Percentiles rank a stretch among this genome's conserved stretches.
These are phyloP conservation scores for Lacerta viridis DNA, from an alignment of 2,797 vertebrate species.

Conservation along the genomic window DNA sequence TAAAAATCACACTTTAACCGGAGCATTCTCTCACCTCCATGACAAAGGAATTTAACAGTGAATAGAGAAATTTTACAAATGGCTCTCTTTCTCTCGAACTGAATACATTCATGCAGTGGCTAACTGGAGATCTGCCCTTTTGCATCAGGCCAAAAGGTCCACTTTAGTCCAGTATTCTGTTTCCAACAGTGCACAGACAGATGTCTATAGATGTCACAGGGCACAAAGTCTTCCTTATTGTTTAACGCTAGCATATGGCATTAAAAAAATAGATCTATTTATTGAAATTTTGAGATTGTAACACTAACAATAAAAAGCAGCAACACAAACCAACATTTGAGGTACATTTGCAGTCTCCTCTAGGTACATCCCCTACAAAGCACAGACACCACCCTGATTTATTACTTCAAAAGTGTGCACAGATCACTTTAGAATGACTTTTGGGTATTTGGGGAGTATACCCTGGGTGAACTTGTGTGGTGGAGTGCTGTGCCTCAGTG, in stretches of 20 bases:
- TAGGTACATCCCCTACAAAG: too few relatives aligned
- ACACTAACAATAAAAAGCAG: too few relatives aligned
- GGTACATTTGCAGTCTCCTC: too few relatives aligned
- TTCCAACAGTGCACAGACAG: neutral
- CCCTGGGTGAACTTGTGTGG: too few relatives aligned
- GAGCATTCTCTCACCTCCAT: neutral
- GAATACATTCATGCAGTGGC: neutral
- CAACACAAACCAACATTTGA: too few relatives aligned
- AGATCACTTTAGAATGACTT: too few relatives aligned
- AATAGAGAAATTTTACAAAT: neutral
- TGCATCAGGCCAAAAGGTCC: neutral
- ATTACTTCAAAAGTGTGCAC: too few relatives aligned
- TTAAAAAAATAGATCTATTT: too few relatives aligned
- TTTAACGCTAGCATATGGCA: neutral
- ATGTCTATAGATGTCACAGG: neutral
- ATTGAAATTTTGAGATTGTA: too few relatives aligned
- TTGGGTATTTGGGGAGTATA: too few relatives aligned
- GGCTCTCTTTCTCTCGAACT: fast-evolving
- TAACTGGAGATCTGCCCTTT: neutral
- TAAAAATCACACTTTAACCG: neutral
- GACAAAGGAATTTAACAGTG: neutral
- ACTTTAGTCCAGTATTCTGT: neutral
- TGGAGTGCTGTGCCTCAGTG: neutral
- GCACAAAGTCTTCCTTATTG: neutral
- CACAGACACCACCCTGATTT: too few relatives aligned